Evolutionary conservation across 2,113 vertebrate species (phyloP), one percentile per base, ranked within the genome.

Genomic region (Leucosticte australis): DNA sequence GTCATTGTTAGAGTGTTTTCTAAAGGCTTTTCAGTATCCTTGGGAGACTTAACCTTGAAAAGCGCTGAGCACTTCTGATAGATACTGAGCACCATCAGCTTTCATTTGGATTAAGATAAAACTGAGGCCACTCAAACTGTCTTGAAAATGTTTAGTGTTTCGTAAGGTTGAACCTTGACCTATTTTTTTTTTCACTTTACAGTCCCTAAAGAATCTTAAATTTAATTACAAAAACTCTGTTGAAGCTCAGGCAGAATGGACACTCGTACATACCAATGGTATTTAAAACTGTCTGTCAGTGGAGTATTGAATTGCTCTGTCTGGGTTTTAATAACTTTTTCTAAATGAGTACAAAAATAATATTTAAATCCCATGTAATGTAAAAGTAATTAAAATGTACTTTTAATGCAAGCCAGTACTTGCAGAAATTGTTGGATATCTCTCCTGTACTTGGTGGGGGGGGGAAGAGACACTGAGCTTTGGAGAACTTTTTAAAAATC

Each of bases 401-500:
- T 88, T 90, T 49, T 80, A 88, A 77, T 81, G 31, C 71, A 90
- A 85, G 75, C 65, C 33, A 81, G 52, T 60, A 44, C 63, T 79
- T 59, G 46, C 52, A 84, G 69, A 83, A 90, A 87, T 89, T 78
- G 46, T 62, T 86, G 83, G 44, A 49, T 84, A 37, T 60, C 15
- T 84, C 23, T 89, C 18, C 56, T 83, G 7, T 64, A 71, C 68
- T 84, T 83, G 10, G 53, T 0, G 10, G 14, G 11, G 41, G 13
- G 16, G 14, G 0, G 10, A 62, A 67, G 75, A 74, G 63, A 39
- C 53, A 59, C 8, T 41, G 35, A 47, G 31, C 31, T 94, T 94
- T 92, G 79, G 73, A 96, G 73, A 24, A 92, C 69, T 93, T 96
- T 93, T 92, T 17, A 86, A 78, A 96, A 75, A 44, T 93, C 78